phyloP scores from a whole-genome alignment of 1,140 invertebrate species.

The Sycophila sp. region DNA sequence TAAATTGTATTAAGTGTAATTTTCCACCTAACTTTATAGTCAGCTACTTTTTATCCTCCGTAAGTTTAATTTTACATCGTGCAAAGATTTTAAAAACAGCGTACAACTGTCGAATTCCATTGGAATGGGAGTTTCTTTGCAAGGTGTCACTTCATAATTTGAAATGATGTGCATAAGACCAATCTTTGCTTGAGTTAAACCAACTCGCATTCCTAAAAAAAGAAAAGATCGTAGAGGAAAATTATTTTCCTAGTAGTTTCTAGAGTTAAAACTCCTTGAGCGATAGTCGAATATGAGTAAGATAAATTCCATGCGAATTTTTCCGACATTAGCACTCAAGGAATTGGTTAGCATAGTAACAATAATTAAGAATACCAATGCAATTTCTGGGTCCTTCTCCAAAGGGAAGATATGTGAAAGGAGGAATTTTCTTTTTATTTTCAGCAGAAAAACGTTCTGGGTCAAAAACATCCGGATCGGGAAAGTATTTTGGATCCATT shows the following conservation, averaged over 20 bases:
- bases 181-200: slow-evolving; percentile 51
- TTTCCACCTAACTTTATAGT: too few relatives aligned
- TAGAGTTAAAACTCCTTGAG: background rate
- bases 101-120: slow-evolving; percentile 40
- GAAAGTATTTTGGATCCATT: slow-evolving; percentile 73
- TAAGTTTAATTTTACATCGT: slow-evolving; percentile 18
- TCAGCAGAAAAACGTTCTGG: slow-evolving; percentile 77
- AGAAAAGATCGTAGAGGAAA: background rate
- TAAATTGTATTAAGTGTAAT: too few relatives aligned
- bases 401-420: slow-evolving; percentile 69
- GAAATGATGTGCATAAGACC: slow-evolving; percentile 46
- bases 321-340: too few relatives aligned
- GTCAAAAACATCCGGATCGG: slow-evolving; percentile 75
- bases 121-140: slow-evolving; percentile 41
- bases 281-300: too few relatives aligned
- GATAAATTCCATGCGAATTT: too few relatives aligned
- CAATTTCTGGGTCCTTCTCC: slow-evolving; percentile 49
- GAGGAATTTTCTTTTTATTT: slow-evolving; percentile 55
- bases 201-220: slow-evolving; percentile 47
- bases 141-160: slow-evolving; percentile 47
- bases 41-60: background rate
- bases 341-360: too few relatives aligned
- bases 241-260: background rate
- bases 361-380: too few relatives aligned
- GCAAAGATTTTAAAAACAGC: slow-evolving; percentile 3